A percentile compares a stretch with the other conserved stretches of the same genome.
phyloP scores from a whole-genome alignment of 2,888 invertebrate genomes.

The Cyaniris semiargus region DNA sequence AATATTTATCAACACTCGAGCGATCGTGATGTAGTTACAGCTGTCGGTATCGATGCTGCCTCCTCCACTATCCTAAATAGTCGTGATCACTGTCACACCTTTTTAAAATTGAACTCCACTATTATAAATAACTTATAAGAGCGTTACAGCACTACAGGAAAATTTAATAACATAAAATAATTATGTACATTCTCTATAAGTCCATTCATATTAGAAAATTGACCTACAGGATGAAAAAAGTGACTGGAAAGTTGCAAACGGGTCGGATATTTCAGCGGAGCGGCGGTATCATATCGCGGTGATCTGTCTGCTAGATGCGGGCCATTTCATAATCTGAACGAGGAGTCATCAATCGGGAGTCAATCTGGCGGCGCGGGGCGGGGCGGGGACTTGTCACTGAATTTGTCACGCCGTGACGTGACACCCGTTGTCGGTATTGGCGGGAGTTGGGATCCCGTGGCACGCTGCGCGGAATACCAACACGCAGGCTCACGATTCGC shows the following conservation, averaged over 20 bases:
- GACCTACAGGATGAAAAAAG: not conserved
- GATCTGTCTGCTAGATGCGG: not conserved
- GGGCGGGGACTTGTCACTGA: not conserved
- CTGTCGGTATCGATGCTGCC: not conserved
- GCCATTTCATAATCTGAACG: not conserved
- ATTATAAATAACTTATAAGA: too few species aligned
- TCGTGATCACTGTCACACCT: too few species aligned
- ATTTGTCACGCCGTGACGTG: not conserved
- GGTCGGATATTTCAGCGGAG: not conserved
- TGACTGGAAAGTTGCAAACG: not conserved
- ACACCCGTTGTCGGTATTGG: not conserved
- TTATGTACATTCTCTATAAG: too few species aligned
- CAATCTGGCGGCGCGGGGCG: not conserved
- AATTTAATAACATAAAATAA: too few species aligned
- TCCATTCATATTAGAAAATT: too few species aligned
- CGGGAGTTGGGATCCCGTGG: not conserved
- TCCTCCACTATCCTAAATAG: not conserved
- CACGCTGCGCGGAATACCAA: not conserved
- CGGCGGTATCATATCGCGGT: not conserved
- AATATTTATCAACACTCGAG: conserved; percentile 24
- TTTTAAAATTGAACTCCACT: too few species aligned
- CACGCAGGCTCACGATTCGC: not conserved
- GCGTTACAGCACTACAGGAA: too few species aligned
- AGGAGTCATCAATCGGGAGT: conserved; percentile 7
- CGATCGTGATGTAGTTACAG: conserved; percentile 19